Conservation (phyloP, 2,113 vertebrate genomes). For the Aleadryas rufinucha region DNA sequence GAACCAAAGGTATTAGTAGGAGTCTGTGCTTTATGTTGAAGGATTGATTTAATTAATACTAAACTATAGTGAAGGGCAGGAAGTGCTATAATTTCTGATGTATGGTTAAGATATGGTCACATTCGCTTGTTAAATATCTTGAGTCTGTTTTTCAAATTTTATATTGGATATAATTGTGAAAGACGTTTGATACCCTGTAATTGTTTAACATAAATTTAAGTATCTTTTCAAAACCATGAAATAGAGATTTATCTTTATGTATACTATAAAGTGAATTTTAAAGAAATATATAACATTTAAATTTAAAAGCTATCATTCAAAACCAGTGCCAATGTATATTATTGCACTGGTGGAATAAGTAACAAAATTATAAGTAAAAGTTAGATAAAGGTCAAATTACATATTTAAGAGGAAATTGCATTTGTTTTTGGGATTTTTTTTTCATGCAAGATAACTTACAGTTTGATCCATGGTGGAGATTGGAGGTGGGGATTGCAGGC, state of each 20-base stretch:
- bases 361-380: not conserved
- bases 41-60: not conserved
- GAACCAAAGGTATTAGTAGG: not conserved
- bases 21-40: not conserved
- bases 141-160: not conserved
- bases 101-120: not conserved
- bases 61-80: not conserved
- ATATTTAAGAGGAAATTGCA: not conserved
- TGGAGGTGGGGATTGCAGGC: not conserved
- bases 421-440: not conserved
- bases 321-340: not conserved
- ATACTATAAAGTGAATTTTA: not conserved
- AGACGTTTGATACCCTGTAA: not conserved
- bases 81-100: not conserved
- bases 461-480: not conserved
- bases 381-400: not conserved
- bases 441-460: not conserved
- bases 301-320: not conserved
- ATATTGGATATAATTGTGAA: not conserved
- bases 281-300: not conserved
- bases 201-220: not conserved
- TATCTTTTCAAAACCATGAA: not conserved
- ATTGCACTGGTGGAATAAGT: not conserved
- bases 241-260: not conserved
- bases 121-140: not conserved